Conservation (phyloP, 2,113 vertebrate genomes). For the Hystrix cristata region DNA sequence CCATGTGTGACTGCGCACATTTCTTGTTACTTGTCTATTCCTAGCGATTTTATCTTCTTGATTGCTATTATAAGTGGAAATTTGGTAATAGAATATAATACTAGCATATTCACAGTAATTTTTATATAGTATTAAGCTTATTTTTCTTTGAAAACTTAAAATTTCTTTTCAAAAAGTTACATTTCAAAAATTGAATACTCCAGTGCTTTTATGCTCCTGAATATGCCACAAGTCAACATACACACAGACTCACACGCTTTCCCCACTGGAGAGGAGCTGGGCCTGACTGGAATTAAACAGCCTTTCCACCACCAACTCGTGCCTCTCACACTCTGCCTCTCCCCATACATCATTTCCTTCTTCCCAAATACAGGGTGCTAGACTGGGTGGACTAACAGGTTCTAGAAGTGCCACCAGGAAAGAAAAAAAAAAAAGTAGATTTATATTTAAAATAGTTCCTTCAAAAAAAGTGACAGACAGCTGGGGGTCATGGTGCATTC, state of each 20-base stretch:
- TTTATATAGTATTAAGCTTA: constrained; percentile 19
- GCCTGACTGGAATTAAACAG: not conserved
- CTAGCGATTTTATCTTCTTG: constrained; percentile 47
- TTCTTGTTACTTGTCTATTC: constrained; percentile 49
- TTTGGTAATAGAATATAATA: not conserved
- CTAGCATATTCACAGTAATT: not conserved
- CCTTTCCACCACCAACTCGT: not conserved
- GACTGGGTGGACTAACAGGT: not conserved
- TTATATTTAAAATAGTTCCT: constrained; percentile 15
- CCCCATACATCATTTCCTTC: not conserved
- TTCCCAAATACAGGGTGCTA: not conserved
- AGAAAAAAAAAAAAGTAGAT: not conserved
- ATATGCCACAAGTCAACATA: not conserved
- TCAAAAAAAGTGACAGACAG: not conserved
- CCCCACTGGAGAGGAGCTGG: not conserved
- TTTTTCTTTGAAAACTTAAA: constrained; percentile 19
- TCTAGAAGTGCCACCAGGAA: not conserved
- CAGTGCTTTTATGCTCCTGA: not conserved
- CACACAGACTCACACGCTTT: not conserved
- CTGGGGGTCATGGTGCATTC: too few species aligned
- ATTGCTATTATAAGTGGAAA: constrained; percentile 34
- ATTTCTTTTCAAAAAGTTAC: not conserved
- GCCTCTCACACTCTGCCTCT: not conserved
- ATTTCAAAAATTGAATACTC: not conserved
- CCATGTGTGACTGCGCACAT: not conserved